Base-by-base conservation (phyloP, 2,888 invertebrate species). In the Gibbula magus region DNA sequence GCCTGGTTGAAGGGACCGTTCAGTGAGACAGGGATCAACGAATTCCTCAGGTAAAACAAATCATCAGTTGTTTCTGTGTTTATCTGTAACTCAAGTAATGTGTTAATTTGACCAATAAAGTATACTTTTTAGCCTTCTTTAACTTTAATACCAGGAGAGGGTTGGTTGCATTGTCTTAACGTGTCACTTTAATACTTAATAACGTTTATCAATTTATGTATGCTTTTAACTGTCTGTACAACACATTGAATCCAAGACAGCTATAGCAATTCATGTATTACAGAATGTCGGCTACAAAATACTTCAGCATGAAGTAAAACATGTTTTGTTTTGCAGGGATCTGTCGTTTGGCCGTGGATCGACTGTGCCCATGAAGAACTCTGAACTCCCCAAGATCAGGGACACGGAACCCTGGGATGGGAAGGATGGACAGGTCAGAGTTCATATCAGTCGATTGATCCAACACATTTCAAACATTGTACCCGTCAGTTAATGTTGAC, bases 1-100 rank as follows among this genome's bases (percentile, higher is more conserved):
- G 97, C 99, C 0, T 95, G 97, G 8, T 94, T 99, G 0, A 95
- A 97, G 88, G 99, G 99, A 16, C 96, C 99, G 29, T 99, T 99
- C 94, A 97, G 97, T 0, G 95, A 96, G 90, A 96, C 96, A 82
- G 99, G 99, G 84, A 98, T 99, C 92, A 96, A 97, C 90, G 99
- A 99, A 93, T 99, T 99, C 94, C 94, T 99, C 74, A 91, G 94
- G 93, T 93, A 89, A 83, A 84, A 75, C 10, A 56, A 74, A 76
- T 22, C 67, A 54, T 77, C 76, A 56, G 16, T n/a, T n/a, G 54
- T 54, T 3, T 54, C 54, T 5, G 8, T 20, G 3, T 5, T 54
- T 22, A 5, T 2, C 10, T 20, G 8, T 25, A 2, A 5, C 5
- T 25, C 13, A 56, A 56, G 1, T 5, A 5, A 56, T 56, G 1